A percentile compares a stretch with the other conserved stretches of the same genome.
Conservation (phyloP, 2,888 invertebrate genomes). For the Lasius platythorax region DNA sequence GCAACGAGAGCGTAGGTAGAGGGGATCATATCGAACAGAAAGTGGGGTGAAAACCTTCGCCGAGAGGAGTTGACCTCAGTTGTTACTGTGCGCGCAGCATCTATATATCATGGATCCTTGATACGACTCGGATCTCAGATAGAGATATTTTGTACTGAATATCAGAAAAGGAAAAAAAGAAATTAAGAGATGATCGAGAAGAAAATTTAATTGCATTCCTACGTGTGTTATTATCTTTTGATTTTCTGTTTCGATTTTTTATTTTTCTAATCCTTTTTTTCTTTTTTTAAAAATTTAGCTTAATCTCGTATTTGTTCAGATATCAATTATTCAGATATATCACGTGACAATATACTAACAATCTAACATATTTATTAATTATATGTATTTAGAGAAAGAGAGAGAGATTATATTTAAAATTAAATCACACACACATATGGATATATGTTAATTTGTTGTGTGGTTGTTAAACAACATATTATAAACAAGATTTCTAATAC, state of each 20-base stretch:
- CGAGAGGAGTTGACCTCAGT: constrained; percentile 59
- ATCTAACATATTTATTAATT: background rate
- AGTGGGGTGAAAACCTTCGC: constrained; percentile 70
- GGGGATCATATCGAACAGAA: constrained; percentile 38
- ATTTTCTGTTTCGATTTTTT: background rate
- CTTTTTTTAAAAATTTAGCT: background rate
- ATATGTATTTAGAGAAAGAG: background rate
- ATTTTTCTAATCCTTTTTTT: background rate
- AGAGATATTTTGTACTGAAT: background rate
- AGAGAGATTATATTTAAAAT: background rate
- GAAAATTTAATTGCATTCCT: background rate
- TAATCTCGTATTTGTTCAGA: background rate
- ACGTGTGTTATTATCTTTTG: background rate
- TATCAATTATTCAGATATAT: background rate
- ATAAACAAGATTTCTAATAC: background rate
- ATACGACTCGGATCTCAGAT: constrained; percentile 19
- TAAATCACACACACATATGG: background rate
- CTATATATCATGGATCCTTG: constrained; percentile 40
- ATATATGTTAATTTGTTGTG: background rate
- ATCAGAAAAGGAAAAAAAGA: background rate
- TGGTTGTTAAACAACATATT: background rate
- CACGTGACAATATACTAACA: background rate
- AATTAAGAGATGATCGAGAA: background rate
- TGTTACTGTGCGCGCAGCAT: constrained; percentile 36
- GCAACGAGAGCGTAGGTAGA: background rate